A percentile compares a stretch with the other conserved stretches of the same genome.
Evolutionary conservation across 2,888 invertebrate genomes (phyloP).

Genomic region (Drepanosiphum platanoidis): DNA sequence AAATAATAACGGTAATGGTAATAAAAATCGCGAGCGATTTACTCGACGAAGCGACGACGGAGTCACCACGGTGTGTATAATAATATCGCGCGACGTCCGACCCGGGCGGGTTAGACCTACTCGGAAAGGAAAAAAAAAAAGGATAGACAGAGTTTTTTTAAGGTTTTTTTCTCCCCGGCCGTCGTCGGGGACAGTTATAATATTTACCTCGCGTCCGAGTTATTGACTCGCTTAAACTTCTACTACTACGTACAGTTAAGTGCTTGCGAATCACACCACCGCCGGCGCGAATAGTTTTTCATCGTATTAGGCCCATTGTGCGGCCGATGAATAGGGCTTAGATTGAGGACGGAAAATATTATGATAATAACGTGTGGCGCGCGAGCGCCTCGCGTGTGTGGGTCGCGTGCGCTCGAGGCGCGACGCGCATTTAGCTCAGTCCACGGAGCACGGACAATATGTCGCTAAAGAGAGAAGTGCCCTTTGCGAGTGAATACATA

Average conservation of each 20-base stretch:
- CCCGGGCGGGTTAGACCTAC: neutral
- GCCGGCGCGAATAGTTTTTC: constrained; percentile 12
- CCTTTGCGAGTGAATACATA: neutral
- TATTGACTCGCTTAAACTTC: neutral
- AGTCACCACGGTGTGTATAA: neutral
- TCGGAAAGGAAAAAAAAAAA: neutral
- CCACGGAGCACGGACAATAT: constrained; percentile 59
- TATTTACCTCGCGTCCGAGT: neutral
- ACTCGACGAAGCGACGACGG: neutral
- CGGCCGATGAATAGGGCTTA: constrained; percentile 48
- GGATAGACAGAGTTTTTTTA: neutral
- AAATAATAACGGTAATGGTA: too few species aligned
- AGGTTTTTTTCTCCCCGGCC: neutral
- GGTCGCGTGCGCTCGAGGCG: constrained; percentile 31
- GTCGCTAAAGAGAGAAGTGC: constrained; percentile 60
- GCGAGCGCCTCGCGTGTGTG: neutral
- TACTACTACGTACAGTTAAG: neutral
- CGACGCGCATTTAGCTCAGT: constrained; percentile 47
- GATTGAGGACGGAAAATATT: constrained; percentile 61
- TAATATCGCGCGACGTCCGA: neutral
- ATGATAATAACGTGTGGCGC: constrained; percentile 34
- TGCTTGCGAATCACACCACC: constrained; percentile 43
- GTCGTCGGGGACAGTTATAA: neutral
- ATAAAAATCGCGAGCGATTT: neutral
- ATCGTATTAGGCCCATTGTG: constrained; percentile 46